phyloP scores from a whole-genome alignment of 2,113 vertebrate species.

The Triplophysa rosa region DNA sequence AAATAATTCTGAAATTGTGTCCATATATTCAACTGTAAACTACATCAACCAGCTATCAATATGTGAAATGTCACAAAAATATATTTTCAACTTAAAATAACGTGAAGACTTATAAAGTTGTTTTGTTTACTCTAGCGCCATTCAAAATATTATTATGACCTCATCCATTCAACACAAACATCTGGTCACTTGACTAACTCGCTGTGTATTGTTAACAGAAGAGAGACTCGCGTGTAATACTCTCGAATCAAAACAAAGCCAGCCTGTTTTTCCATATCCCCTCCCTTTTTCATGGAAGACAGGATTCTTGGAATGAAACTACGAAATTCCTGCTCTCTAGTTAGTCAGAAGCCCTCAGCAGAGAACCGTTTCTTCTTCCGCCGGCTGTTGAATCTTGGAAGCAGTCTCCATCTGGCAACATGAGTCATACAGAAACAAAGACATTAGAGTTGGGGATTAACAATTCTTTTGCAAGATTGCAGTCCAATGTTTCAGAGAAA shows the following conservation, averaged over 20 bases:
- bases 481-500: background rate
- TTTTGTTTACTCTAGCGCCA: background rate
- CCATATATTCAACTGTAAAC: no score
- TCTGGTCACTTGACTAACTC: background rate
- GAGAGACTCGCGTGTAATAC: background rate
- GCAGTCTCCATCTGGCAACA: background rate
- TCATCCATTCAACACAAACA: background rate
- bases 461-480: background rate
- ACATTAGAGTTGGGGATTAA: background rate
- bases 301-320: conserved; percentile 33
- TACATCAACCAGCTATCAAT: background rate
- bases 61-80: background rate
- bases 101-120: background rate
- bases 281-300: conserved; percentile 29
- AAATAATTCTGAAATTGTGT: background rate
- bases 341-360: background rate
- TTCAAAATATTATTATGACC: background rate
- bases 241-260: background rate
- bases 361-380: background rate
- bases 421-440: background rate
- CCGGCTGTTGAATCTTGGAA: background rate
- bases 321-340: background rate
- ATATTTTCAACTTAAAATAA: background rate
- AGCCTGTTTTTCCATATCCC: conserved; percentile 16
- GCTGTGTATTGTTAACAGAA: background rate